These are phyloP conservation scores for Apis mellifera DNA, from an alignment of 1,140 invertebrate species.

Conservation along the genomic window DNA sequence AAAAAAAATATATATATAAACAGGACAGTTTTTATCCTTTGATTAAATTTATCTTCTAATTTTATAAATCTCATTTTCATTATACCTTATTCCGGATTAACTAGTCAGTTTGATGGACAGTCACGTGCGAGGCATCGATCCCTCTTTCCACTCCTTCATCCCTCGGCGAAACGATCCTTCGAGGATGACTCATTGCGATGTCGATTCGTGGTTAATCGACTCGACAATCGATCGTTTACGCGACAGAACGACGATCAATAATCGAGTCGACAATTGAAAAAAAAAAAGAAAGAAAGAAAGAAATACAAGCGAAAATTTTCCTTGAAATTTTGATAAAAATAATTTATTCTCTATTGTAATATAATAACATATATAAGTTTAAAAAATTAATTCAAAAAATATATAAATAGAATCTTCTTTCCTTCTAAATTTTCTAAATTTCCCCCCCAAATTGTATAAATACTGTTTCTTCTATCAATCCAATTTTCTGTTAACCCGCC, in stretches of 20 bases:
- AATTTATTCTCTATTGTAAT: too few relatives aligned
- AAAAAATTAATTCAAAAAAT: too few relatives aligned
- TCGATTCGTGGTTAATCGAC: constrained; percentile 8
- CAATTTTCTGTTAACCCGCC: background rate
- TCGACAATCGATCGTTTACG: constrained; percentile 1
- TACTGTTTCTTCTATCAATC: background rate
- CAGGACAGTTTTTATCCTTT: too few relatives aligned
- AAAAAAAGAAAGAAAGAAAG: background rate
- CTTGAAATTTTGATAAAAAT: too few relatives aligned
- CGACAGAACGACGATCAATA: constrained; percentile 7
- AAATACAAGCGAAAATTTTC: background rate
- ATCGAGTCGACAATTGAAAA: background rate
- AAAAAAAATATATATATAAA: too few relatives aligned
- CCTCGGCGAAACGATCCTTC: background rate
- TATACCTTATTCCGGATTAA: constrained; percentile 11
- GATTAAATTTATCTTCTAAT: too few relatives aligned
- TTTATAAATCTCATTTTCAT: background rate
- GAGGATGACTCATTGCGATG: constrained; percentile 43
- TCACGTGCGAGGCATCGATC: constrained; percentile 24
- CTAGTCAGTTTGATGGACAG: constrained; percentile 9
- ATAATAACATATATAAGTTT: too few relatives aligned
- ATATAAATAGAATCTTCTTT: too few relatives aligned
- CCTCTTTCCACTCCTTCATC: constrained; percentile 18
- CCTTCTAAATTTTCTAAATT: too few relatives aligned
- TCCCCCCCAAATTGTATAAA: too few relatives aligned